These are phyloP conservation scores for Sipunculus nudus DNA, from an alignment of 2,888 invertebrate species.

Conservation along the genomic window DNA sequence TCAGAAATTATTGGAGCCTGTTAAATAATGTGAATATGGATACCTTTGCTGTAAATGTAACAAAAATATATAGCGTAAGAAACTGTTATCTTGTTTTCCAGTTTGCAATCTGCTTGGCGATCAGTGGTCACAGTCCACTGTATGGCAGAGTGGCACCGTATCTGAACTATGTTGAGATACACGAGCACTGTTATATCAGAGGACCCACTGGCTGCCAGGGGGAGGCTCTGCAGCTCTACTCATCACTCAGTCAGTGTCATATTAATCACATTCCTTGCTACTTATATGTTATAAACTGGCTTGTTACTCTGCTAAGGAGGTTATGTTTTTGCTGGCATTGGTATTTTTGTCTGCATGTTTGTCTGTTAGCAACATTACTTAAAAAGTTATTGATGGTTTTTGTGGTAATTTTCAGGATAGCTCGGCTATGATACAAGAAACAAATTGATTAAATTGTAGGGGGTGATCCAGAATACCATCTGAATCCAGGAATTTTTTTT, in stretches of 20 bases:
- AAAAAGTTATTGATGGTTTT: no score
- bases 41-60: background rate
- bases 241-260: constrained; percentile 50
- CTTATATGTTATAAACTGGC: no score
- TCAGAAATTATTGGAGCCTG: background rate
- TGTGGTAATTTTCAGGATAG: no score
- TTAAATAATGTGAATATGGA: background rate
- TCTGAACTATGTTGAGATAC: constrained; percentile 50
- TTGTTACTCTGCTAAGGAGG: no score
- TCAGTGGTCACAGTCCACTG: constrained; percentile 51
- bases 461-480: no score
- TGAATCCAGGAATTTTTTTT: no score
- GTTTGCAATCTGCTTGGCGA: constrained; percentile 55
- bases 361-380: no score
- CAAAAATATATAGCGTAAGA: background rate
- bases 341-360: no score
- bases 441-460: no score
- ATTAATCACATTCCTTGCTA: no score
- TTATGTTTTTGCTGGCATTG: no score
- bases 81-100: constrained; percentile 27
- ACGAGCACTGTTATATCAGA: constrained; percentile 61
- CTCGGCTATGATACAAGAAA: no score
- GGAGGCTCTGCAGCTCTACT: constrained; percentile 56
- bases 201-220: constrained; percentile 55
- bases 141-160: constrained; percentile 60